These are phyloP conservation scores for Ectemnius cavifrons DNA, from an alignment of 2,888 invertebrate genomes.

Conservation along the genomic window DNA sequence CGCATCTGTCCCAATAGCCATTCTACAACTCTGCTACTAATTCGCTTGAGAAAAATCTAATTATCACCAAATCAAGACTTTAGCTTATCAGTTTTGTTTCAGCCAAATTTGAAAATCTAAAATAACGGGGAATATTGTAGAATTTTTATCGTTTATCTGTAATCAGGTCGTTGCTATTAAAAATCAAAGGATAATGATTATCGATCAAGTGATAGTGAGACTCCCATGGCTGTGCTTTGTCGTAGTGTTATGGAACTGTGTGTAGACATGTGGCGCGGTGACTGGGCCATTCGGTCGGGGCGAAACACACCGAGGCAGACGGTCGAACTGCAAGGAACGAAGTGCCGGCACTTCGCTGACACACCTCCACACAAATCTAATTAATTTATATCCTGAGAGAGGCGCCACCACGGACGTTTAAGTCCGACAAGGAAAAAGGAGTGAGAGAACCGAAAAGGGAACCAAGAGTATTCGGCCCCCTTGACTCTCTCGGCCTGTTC, in stretches of 20 bases:
- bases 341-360: conserved; percentile 67
- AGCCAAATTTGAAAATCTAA: no score
- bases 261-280: conserved; percentile 43
- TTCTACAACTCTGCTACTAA: no score
- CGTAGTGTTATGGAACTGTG: conserved; percentile 52
- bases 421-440: conserved; percentile 48
- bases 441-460: conserved; percentile 25
- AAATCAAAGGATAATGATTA: no score
- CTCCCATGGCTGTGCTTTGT: no score
- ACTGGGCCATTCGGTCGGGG: conserved; percentile 47
- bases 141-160: no score
- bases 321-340: conserved; percentile 57
- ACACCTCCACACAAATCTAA: conserved; percentile 78
- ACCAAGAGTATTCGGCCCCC: conserved; percentile 6
- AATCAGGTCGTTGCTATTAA: no score
- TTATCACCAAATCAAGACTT: no score
- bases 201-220: no score
- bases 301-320: conserved; percentile 51
- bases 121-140: no score
- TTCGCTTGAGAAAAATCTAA: no score
- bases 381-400: conserved; percentile 76
- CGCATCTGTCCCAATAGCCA: not conserved
- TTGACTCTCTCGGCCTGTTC: not conserved
- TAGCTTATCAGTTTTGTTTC: no score
- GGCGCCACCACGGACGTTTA: conserved; percentile 70